Evolutionary conservation across 2,797 vertebrate species (phyloP).

Genomic region (Urosaurus nigricauda): DNA sequence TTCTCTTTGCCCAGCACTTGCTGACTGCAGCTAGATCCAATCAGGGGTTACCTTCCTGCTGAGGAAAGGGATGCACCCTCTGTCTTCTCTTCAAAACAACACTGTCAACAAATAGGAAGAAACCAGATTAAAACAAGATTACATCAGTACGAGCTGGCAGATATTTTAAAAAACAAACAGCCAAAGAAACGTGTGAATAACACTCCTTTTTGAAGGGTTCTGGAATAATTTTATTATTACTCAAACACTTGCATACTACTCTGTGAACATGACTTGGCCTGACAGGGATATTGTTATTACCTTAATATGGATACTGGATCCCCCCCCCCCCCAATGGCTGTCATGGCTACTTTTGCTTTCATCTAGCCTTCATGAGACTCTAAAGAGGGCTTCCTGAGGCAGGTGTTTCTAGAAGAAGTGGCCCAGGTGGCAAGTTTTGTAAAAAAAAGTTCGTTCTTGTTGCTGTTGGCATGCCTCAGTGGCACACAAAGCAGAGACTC

Average conservation of each 20-base stretch:
- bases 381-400: not conserved
- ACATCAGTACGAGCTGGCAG: not conserved
- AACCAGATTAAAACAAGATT: not conserved
- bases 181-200: not conserved
- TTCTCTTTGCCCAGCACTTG: not conserved
- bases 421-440: not conserved
- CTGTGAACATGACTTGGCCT: not conserved
- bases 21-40: too few relatives aligned
- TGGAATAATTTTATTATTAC: too few relatives aligned
- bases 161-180: not conserved
- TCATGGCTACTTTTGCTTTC: not conserved
- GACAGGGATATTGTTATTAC: not conserved
- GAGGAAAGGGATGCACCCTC: too few relatives aligned
- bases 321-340: not conserved
- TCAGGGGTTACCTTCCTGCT: not conserved
- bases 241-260: not conserved
- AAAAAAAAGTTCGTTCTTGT: not conserved
- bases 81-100: not conserved
- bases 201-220: not conserved
- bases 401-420: not conserved
- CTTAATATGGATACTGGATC: not conserved
- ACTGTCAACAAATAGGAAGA: not conserved
- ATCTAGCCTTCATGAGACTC: not conserved
- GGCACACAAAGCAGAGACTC: not conserved
- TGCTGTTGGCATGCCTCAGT: not conserved